A percentile compares a stretch with the other conserved stretches of the same genome.
phyloP scores from a whole-genome alignment of 1,140 invertebrate genomes.

The Drosophila parabipectinata region DNA sequence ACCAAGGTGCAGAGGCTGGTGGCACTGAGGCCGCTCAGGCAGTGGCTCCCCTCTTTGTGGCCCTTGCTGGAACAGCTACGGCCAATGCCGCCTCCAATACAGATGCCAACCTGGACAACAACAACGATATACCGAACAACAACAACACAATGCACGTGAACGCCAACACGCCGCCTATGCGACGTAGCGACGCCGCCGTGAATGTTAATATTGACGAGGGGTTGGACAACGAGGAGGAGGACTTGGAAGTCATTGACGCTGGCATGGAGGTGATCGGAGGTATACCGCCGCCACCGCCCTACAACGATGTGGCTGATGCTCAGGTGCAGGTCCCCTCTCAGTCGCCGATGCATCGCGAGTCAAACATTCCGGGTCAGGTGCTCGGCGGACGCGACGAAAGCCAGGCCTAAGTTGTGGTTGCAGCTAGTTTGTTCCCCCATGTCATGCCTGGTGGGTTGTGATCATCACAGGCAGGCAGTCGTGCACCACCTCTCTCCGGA shows the following conservation, averaged over 20 bases:
- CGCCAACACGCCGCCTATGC: slow-evolving; percentile 79
- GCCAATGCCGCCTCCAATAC: slow-evolving; percentile 43
- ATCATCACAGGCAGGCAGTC: slow-evolving; percentile 7
- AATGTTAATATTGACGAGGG: slow-evolving; percentile 39
- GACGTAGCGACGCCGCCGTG: slow-evolving; percentile 63
- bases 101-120: slow-evolving; percentile 72
- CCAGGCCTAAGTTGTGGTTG: slow-evolving; percentile 77
- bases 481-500: slow-evolving; percentile 2
- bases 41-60: slow-evolving; percentile 58
- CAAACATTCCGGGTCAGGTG: slow-evolving; percentile 70
- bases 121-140: slow-evolving; percentile 79
- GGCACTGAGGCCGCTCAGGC: slow-evolving; percentile 34
- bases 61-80: slow-evolving; percentile 36
- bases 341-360: slow-evolving; percentile 43
- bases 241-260: slow-evolving; percentile 64
- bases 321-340: slow-evolving; percentile 54
- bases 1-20: slow-evolving; percentile 30
- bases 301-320: slow-evolving; percentile 60
- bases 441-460: slow-evolving; percentile 51
- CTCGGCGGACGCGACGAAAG: slow-evolving; percentile 62
- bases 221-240: slow-evolving; percentile 40
- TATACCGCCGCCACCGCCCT: slow-evolving; percentile 66
- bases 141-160: slow-evolving; percentile 81
- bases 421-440: slow-evolving; percentile 43
- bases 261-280: slow-evolving; percentile 41